Evolutionary conservation across 2,888 invertebrate genomes (phyloP).

Genomic region (Athrips mouffetella): DNA sequence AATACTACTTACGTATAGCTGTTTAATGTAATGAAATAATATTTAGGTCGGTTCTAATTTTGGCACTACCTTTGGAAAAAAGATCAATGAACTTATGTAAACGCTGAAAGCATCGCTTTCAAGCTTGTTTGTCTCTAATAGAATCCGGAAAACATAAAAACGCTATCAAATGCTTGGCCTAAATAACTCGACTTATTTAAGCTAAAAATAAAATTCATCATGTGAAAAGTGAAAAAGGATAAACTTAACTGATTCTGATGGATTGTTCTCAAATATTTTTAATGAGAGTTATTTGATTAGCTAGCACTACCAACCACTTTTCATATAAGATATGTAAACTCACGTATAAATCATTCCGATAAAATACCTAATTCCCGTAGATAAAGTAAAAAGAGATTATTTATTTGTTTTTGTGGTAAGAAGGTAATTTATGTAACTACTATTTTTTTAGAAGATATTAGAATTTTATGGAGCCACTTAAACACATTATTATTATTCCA

Average conservation of each 20-base stretch:
- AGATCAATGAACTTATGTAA: neutral
- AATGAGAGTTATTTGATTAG: conserved; percentile 2
- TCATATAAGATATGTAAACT: neutral
- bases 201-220: conserved; percentile 9
- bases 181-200: conserved; percentile 8
- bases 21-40: neutral
- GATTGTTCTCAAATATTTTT: neutral
- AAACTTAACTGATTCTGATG: neutral
- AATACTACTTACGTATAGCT: no score
- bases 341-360: neutral
- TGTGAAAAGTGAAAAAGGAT: neutral
- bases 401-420: conserved; percentile 6
- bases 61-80: neutral
- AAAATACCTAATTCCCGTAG: no score
- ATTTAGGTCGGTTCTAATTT: neutral
- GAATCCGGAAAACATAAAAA: conserved; percentile 11
- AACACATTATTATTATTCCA: conserved; percentile 33
- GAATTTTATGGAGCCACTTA: conserved; percentile 8
- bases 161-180: conserved; percentile 12
- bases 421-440: neutral
- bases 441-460: conserved; percentile 10
- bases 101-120: conserved; percentile 2
- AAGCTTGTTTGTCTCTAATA: conserved; percentile 8
- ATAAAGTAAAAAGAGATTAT: neutral
- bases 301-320: conserved; percentile 5